These are phyloP conservation scores for Gortyna flavago DNA, from an alignment of 2,888 invertebrate genomes.

Conservation along the genomic window DNA sequence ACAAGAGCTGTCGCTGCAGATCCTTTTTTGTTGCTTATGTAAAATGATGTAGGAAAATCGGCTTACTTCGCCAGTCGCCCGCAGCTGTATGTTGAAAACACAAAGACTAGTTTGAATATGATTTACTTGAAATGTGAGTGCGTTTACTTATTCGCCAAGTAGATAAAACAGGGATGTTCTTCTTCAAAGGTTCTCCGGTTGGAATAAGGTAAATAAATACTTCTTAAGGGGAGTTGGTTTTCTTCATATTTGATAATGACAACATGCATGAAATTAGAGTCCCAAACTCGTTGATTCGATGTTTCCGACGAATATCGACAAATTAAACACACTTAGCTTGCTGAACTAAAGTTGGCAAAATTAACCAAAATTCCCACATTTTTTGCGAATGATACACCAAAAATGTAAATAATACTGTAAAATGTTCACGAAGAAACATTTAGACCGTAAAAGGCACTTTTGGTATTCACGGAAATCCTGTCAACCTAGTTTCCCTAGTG, in stretches of 20 bases:
- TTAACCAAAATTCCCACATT: background rate
- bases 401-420: conserved; percentile 16
- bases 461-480: conserved; percentile 28
- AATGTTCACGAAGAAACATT: conserved; percentile 24
- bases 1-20: conserved; percentile 64
- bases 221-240: background rate
- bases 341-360: background rate
- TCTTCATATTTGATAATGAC: background rate
- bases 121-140: conserved; percentile 29
- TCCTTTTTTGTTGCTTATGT: conserved; percentile 58
- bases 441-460: conserved; percentile 13
- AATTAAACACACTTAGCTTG: background rate
- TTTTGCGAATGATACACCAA: background rate
- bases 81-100: conserved; percentile 46
- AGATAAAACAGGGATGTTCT: background rate
- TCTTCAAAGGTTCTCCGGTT: background rate
- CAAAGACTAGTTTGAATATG: conserved; percentile 34
- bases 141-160: conserved; percentile 16
- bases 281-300: background rate
- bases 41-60: conserved; percentile 59
- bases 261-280: background rate
- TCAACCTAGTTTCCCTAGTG: conserved; percentile 39
- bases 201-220: background rate
- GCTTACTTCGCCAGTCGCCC: conserved; percentile 50
- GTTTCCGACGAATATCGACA: background rate